Evolutionary conservation across 2,797 vertebrate species (phyloP).

Genomic region (Diceros bicornis): DNA sequence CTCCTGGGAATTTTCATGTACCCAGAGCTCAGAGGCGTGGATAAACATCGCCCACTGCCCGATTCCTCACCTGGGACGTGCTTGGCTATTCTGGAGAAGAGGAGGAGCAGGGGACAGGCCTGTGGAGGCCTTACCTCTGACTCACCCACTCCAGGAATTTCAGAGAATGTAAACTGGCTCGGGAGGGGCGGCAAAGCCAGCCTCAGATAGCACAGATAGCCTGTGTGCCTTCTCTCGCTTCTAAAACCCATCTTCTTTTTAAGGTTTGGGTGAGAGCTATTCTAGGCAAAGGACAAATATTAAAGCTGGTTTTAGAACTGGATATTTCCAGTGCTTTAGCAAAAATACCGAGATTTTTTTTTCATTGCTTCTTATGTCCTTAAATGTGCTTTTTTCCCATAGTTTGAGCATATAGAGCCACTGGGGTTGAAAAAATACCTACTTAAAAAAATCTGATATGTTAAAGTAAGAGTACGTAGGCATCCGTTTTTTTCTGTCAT

Average conservation of each 20-base stretch:
- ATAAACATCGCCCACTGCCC: background rate
- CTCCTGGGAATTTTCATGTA: accelerated
- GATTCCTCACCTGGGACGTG: background rate
- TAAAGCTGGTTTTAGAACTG: constrained; percentile 49
- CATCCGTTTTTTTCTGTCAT: background rate
- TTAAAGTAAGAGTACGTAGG: background rate
- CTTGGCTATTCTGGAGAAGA: background rate
- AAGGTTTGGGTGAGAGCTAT: background rate
- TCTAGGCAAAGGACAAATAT: constrained; percentile 31
- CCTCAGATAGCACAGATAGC: background rate
- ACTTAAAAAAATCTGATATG: background rate
- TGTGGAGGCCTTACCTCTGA: background rate
- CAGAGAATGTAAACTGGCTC: constrained; percentile 8
- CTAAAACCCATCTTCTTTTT: background rate
- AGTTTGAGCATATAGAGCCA: background rate
- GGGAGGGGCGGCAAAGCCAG: background rate
- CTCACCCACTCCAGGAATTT: constrained; percentile 60
- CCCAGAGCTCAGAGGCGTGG: accelerated
- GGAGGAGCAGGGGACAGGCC: background rate
- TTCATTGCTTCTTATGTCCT: background rate
- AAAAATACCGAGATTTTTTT: background rate
- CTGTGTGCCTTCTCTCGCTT: constrained; percentile 26
- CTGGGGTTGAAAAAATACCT: background rate
- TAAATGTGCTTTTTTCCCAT: background rate
- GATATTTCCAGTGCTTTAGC: background rate